Conservation (phyloP, 2,113 vertebrate genomes). For the Barbus barbus region DNA sequence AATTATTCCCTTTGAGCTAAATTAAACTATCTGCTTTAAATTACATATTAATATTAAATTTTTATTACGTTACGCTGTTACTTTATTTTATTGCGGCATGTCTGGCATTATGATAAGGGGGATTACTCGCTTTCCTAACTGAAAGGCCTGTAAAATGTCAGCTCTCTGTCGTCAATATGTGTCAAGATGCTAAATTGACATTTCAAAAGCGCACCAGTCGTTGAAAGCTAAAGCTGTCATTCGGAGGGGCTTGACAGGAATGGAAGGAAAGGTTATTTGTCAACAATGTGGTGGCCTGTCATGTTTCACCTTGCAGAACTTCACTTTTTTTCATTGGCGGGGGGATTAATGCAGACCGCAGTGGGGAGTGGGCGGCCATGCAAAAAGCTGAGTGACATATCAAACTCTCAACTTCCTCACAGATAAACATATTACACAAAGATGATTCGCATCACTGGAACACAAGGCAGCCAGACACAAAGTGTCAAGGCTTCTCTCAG, state of each 20-base stretch:
- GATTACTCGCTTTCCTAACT: slow-evolving; percentile 23
- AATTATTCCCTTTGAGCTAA: too few relatives aligned
- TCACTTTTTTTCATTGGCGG: slow-evolving; percentile 19
- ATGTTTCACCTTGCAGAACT: slow-evolving; percentile 49
- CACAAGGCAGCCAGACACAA: slow-evolving; percentile 21
- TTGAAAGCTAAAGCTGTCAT: slow-evolving; percentile 32
- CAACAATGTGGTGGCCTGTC: slow-evolving; percentile 44
- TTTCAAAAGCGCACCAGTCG: slow-evolving; percentile 43
- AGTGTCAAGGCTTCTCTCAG: slow-evolving; percentile 15
- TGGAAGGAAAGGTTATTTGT: slow-evolving; percentile 52
- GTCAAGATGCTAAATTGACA: slow-evolving; percentile 55
- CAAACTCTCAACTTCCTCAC: slow-evolving; percentile 24
- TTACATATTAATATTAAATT: too few relatives aligned
- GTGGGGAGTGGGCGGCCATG: slow-evolving; percentile 7
- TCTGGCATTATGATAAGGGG: slow-evolving; percentile 45
- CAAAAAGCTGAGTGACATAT: slow-evolving; percentile 32
- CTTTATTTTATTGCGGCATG: slow-evolving; percentile 15
- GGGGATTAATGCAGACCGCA: slow-evolving; percentile 34
- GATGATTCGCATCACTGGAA: slow-evolving; percentile 23
- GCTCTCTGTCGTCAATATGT: slow-evolving; percentile 38
- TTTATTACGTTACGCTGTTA: too few relatives aligned
- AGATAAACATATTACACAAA: slow-evolving; percentile 27
- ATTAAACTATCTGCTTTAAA: too few relatives aligned
- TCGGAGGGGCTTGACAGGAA: slow-evolving; percentile 34
- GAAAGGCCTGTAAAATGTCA: slow-evolving; percentile 49